These are phyloP conservation scores for Erpornis zantholeuca DNA, from an alignment of 2,113 vertebrate genomes.

Conservation along the genomic window DNA sequence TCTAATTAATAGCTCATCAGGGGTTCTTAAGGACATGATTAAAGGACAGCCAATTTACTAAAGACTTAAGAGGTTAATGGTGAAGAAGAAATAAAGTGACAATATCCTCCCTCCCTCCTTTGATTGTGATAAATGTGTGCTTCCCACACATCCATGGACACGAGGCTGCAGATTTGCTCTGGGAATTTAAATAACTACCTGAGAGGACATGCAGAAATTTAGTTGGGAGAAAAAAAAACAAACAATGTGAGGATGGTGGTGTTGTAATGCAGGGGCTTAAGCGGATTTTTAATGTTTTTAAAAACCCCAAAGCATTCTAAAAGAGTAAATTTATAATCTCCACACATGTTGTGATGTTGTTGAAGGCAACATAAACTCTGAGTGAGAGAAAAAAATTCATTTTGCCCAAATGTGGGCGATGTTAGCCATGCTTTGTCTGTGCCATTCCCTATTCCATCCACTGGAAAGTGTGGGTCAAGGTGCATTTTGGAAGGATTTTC, in stretches of 20 bases:
- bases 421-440: background rate
- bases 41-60: background rate
- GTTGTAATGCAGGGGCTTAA: background rate
- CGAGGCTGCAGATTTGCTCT: background rate
- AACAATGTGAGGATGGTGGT: rapidly evolving
- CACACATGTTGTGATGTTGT: background rate
- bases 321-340: background rate
- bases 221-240: background rate
- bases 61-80: background rate
- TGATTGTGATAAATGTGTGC: background rate
- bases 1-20: slow-evolving; percentile 3
- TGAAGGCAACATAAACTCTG: background rate
- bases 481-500: background rate
- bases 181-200: background rate
- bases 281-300: background rate
- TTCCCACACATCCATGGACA: background rate
- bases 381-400: background rate
- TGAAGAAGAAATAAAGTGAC: background rate
- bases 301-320: background rate
- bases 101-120: background rate
- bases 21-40: background rate
- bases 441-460: background rate
- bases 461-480: background rate
- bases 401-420: background rate
- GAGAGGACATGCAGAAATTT: background rate